These are phyloP conservation scores for Lichenostomus cassidix DNA, from an alignment of 2,113 vertebrate genomes.

Conservation along the genomic window DNA sequence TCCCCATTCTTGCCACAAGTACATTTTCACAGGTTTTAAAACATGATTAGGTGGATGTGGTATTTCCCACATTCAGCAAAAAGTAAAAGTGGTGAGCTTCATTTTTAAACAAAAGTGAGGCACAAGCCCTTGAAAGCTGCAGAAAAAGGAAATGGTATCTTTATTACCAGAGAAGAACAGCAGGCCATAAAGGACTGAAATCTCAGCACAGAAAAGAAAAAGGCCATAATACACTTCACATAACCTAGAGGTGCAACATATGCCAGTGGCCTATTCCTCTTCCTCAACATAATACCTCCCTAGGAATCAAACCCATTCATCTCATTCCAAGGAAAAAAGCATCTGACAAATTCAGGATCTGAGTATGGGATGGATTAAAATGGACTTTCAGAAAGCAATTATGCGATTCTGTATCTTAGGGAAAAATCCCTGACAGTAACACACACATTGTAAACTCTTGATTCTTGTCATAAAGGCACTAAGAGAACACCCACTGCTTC, in stretches of 20 bases:
- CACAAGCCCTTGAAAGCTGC: neutral
- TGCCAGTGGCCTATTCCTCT: neutral
- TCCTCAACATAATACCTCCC: neutral
- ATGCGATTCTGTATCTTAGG: neutral
- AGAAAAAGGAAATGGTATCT: neutral
- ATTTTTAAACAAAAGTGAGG: neutral
- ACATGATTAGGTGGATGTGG: fast-evolving
- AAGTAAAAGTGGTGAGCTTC: neutral
- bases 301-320: neutral
- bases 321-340: neutral
- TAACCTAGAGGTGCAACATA: neutral
- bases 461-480: neutral
- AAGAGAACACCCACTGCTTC: neutral
- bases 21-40: neutral
- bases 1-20: neutral
- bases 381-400: neutral
- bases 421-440: neutral
- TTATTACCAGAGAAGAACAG: neutral
- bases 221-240: fast-evolving
- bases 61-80: neutral
- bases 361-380: neutral
- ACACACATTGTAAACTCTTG: neutral
- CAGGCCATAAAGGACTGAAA: neutral
- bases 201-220: neutral
- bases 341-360: neutral